Percentiles rank a stretch among this genome's conserved stretches.
phyloP scores from a whole-genome alignment of 2,113 vertebrate genomes.

The Benthochromis sp. region DNA sequence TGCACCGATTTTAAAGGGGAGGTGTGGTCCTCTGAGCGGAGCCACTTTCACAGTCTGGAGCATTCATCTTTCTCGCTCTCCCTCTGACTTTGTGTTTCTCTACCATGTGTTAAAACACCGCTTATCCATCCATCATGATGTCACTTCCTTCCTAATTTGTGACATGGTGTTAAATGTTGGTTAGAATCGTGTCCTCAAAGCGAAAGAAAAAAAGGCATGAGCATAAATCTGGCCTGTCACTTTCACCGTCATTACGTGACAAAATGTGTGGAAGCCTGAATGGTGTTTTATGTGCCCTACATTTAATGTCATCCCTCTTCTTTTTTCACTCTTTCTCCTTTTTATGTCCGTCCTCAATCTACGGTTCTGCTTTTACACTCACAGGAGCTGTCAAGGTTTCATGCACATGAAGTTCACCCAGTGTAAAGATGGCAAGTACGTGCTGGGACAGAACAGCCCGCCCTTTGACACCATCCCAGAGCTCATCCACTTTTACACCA shows the following conservation, averaged over 20 bases:
- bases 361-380: constrained; percentile 62
- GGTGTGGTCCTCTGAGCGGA: background rate
- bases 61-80: constrained; percentile 67
- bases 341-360: constrained; percentile 68
- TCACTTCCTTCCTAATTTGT: background rate
- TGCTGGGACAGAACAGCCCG: constrained; percentile 96
- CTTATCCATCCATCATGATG: constrained; percentile 18
- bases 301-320: constrained; percentile 1
- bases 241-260: background rate
- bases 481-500: constrained; percentile 94
- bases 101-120: background rate
- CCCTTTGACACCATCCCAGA: constrained; percentile 94
- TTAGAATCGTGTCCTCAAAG: background rate
- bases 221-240: constrained; percentile 28
- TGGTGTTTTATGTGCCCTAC: constrained; percentile 24
- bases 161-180: constrained; percentile 25
- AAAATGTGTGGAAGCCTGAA: background rate
- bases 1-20: constrained; percentile 12
- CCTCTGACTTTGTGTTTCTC: constrained; percentile 35
- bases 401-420: constrained; percentile 98
- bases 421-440: constrained; percentile 88
- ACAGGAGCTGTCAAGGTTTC: constrained; percentile 97
- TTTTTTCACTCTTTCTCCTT: background rate
- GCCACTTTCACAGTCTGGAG: constrained; percentile 12
- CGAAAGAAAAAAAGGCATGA: background rate